These are phyloP conservation scores for Chrysodeixis includens DNA, from an alignment of 2,888 invertebrate species.

Conservation along the genomic window DNA sequence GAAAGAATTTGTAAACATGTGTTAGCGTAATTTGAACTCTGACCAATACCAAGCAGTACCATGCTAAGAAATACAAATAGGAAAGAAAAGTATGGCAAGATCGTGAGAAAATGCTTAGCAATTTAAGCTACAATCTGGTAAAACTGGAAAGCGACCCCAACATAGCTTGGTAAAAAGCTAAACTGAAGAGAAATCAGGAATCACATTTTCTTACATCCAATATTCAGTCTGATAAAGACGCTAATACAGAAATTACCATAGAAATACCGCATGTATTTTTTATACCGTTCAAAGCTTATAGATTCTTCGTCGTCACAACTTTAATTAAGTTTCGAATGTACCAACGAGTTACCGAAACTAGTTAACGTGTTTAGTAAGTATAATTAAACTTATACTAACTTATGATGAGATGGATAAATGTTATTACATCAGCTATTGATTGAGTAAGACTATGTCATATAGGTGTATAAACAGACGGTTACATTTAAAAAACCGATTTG, in stretches of 20 bases:
- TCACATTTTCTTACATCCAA: not conserved
- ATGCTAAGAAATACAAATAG: too few relatives aligned
- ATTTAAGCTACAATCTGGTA: too few relatives aligned
- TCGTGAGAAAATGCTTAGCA: too few relatives aligned
- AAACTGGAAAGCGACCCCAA: too few relatives aligned
- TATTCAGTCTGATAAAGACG: not conserved
- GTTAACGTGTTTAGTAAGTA: slow-evolving; percentile 76
- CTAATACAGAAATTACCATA: not conserved
- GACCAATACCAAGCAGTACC: too few relatives aligned
- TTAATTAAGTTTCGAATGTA: slow-evolving; percentile 78
- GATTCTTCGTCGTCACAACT: slow-evolving; percentile 67
- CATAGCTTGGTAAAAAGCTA: too few relatives aligned
- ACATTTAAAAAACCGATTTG: too few relatives aligned
- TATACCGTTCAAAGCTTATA: slow-evolving; percentile 43
- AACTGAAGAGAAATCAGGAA: not conserved
- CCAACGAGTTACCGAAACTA: slow-evolving; percentile 81
- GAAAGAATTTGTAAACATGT: too few relatives aligned
- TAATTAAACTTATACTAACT: slow-evolving; percentile 77
- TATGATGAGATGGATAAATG: slow-evolving; percentile 68
- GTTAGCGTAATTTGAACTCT: too few relatives aligned
- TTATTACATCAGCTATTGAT: slow-evolving; percentile 53
- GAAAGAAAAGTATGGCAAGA: too few relatives aligned
- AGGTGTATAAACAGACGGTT: too few relatives aligned
- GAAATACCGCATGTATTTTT: slow-evolving; percentile 22
- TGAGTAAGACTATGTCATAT: slow-evolving; percentile 5